Evolutionary conservation across 2,113 vertebrate genomes (phyloP).

Genomic region (cattle (Bos taurus)): ARS-UCD2.0 NC_037337.1:85630001-85630500

Average conservation of each 20-base stretch:
- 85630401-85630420: background rate
- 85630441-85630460: accelerated
- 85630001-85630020: no score
- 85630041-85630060: background rate
- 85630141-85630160: background rate
- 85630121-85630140: background rate
- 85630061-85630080: background rate
- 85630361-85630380: background rate
- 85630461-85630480: background rate
- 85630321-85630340: background rate
- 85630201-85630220: background rate
- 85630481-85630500: background rate
- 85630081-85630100: background rate
- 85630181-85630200: background rate
- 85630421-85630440: background rate
- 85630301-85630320: background rate
- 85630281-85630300: background rate
- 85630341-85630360: background rate
- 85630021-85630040: no score
- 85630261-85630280: background rate
- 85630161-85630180: background rate
- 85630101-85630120: background rate
- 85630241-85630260: background rate
- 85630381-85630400: background rate
- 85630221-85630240: background rate